Evolutionary conservation across 2,888 invertebrate species (phyloP), one percentile per base, ranked within the genome.

Genomic region (Zhuqinia jingwanae): DNA sequence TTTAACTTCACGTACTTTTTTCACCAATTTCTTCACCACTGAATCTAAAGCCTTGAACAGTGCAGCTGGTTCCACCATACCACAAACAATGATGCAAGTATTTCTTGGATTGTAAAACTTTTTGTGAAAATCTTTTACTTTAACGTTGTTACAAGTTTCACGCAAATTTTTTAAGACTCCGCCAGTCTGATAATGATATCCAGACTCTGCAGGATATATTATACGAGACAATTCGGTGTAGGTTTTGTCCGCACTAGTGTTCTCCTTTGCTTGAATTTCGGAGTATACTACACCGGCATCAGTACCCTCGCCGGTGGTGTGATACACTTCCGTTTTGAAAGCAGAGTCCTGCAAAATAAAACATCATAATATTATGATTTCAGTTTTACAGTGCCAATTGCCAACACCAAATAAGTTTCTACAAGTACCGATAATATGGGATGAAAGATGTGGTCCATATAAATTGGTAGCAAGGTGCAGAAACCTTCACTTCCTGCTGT

Each of bases 251-350:
- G 96, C 96, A 3, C 96, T 96, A n/a, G 94, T 94, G 92, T 96
- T 97, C 92, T 97, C 97, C 42, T 95, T 92, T 0, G 96, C 96
- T 92, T 97, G 97, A 96, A 98, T 97, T 93, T 98, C 98, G 92
- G 97, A 97, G 92, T 98, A 98, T n/a, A 98, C 97, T 15, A 98
- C 97, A 20, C 98, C 98, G 13, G 96, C 97, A 93, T 98, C 96
- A 89, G 96, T 95, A 0, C 98, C 98, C 87, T 96, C 95, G 0
- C 95, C 96, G 91, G 96, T 97, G 88, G 98, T 94, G 92, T 98
- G 98, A 92, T 98, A 97, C 0, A 98, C 97, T 93, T 98, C 98
- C 0, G 98, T 98, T 36, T 95, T 93, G 92, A 95, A 98, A 1
- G 95, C 97, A 89, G 96, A 94, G 90, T 97, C 96, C 95, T 95